These are phyloP conservation scores for Ptilorrhoa leucosticta DNA, from an alignment of 2,113 vertebrate species.

Conservation along the genomic window DNA sequence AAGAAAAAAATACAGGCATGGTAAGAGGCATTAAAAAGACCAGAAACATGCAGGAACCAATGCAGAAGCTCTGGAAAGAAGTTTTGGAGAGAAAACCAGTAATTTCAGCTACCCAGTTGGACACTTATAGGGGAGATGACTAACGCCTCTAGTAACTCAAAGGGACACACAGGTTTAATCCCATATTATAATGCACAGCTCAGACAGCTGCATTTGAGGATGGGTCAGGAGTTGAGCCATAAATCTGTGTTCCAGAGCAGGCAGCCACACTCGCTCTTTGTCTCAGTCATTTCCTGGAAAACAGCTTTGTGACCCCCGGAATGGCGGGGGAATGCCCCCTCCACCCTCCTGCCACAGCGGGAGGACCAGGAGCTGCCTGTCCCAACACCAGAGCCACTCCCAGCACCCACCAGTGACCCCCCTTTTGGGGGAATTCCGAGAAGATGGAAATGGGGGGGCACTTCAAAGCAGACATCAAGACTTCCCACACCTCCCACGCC, in stretches of 20 bases:
- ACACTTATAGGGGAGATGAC: not conserved
- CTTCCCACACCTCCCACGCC: rapidly evolving
- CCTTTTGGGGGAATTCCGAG: not conserved
- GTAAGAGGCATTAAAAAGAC: not conserved
- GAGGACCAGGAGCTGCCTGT: not conserved
- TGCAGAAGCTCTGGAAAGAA: not conserved
- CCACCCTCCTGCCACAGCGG: rapidly evolving
- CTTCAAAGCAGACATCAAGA: not conserved
- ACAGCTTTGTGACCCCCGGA: rapidly evolving
- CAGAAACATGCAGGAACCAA: not conserved
- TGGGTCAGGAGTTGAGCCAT: conserved; percentile 25
- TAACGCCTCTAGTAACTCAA: not conserved
- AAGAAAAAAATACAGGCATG: not conserved
- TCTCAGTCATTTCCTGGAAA: not conserved
- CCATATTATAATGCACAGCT: not conserved
- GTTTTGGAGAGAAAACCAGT: not conserved
- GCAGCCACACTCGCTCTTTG: not conserved
- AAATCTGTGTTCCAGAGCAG: not conserved
- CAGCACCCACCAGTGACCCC: not conserved
- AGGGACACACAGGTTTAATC: not conserved
- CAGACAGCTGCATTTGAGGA: not conserved
- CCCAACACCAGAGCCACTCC: rapidly evolving
- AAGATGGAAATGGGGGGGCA: not conserved
- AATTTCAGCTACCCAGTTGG: not conserved
- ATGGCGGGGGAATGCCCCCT: not conserved